These are phyloP conservation scores for Norana najaformis DNA, from an alignment of 2,888 invertebrate genomes.

Conservation along the genomic window DNA sequence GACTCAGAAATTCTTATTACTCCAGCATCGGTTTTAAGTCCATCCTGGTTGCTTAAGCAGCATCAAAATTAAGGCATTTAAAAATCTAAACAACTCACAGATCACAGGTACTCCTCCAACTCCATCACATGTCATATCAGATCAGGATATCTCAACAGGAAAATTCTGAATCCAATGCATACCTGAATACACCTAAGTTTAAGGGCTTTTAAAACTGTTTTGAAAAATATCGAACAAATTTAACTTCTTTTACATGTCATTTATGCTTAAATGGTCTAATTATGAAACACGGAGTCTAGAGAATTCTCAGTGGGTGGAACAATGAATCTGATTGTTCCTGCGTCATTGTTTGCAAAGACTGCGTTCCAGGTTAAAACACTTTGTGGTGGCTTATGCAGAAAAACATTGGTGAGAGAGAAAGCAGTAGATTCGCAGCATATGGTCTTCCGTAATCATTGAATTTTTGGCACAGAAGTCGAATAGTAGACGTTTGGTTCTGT, in stretches of 20 bases:
- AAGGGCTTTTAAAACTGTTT: conserved; percentile 17
- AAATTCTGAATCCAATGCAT: not conserved
- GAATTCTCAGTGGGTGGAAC: not conserved
- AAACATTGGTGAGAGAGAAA: conserved; percentile 66
- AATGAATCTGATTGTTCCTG: not conserved
- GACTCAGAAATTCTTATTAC: not conserved
- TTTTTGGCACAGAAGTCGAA: conserved; percentile 68
- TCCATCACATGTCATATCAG: not conserved
- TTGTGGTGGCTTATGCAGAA: not conserved
- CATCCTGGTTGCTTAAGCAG: not conserved
- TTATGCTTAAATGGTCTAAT: not conserved
- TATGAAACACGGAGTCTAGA: not conserved
- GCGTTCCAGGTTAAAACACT: not conserved
- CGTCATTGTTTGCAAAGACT: not conserved
- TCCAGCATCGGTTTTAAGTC: not conserved
- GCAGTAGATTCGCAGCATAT: conserved; percentile 69
- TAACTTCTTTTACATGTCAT: not conserved
- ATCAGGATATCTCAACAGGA: not conserved
- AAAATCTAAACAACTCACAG: not conserved
- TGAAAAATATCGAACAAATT: not conserved
- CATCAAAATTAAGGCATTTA: not conserved
- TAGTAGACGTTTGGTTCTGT: conserved; percentile 60
- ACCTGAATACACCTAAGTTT: not conserved
- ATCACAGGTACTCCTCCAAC: not conserved
- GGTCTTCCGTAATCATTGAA: conserved; percentile 69